A percentile compares a stretch with the other conserved stretches of the same genome.
Evolutionary conservation across 2,113 vertebrate species (phyloP).

Genomic region (Porphyrio hochstetteri): DNA sequence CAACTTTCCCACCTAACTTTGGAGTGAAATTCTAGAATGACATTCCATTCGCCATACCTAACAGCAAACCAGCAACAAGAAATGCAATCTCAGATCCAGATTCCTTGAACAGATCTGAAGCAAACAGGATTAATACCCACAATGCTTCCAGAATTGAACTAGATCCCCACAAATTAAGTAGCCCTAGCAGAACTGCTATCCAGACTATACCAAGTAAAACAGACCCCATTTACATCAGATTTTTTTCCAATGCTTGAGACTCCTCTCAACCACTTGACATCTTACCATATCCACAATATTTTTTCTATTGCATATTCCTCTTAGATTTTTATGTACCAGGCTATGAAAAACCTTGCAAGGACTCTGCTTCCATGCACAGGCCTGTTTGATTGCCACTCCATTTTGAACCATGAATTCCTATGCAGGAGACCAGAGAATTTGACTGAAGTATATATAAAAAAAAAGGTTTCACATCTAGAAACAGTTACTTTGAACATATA

Average conservation of each 20-base stretch:
- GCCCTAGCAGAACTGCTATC: not conserved
- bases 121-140: not conserved
- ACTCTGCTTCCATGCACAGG: not conserved
- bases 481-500: not conserved
- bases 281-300: not conserved
- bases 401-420: not conserved
- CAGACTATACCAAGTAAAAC: not conserved
- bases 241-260: not conserved
- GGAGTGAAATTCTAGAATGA: not conserved
- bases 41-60: not conserved
- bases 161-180: not conserved
- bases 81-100: not conserved
- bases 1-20: not conserved
- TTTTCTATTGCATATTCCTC: not conserved
- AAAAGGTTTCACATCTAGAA: not conserved
- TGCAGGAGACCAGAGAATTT: not conserved
- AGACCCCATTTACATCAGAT: not conserved
- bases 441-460: not conserved
- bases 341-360: not conserved
- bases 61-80: not conserved
- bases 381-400: not conserved
- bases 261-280: not conserved
- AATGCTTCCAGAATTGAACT: not conserved
- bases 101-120: not conserved
- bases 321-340: not conserved